Evolutionary conservation across 1,140 invertebrate species (phyloP), one percentile per base, ranked within the genome.

Genomic region (Aphidius gifuensis): DNA sequence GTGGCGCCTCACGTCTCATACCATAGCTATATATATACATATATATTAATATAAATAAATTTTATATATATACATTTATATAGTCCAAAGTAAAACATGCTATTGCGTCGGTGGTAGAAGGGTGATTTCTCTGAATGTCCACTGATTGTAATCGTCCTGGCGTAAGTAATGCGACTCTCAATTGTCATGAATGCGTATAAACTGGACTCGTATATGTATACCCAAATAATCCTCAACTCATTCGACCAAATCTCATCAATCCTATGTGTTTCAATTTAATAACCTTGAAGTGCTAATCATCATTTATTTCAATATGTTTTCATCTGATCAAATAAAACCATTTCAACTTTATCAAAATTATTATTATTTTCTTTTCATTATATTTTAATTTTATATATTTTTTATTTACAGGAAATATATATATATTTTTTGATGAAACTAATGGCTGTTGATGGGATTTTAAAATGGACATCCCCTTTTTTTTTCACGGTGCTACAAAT

Each of bases 121-220:
- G 76, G 71, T 77, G 73, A 71, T 75, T 77, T 74, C 73, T 73
- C 69, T 79, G 77, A 79, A 80, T 80, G 69, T 74, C 68, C 69
- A 71, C 72, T 79, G 78, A 81, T 81, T 81, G 78, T 75, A 79
- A 79, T 80, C 78, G 73, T 75, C 70, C 71, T 70, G 66, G 42
- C 75, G 76, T 78, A 79, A 81, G 74, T 79, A 81, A 79, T 76
- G 69, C 73, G 60, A 58, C 21, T 38, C 50, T 45, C 38, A 44
- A 59, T 60, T 9, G 9, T n/a, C 16, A 8, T 45, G 5, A 42
- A 32, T 45, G 21, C 11, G 39, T 32, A 53, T 39, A 42, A 40
- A 42, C 40, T n/a, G 39, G 23, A 43, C 39, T 55, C 9, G 23
- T 32, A 40, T 55, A 39, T 43, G 40, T 9, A n/a, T 42, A 44